Evolutionary conservation across 2,797 vertebrate species (phyloP), one percentile per base, ranked within the genome.

Genomic region (Ciconia nigra): DNA sequence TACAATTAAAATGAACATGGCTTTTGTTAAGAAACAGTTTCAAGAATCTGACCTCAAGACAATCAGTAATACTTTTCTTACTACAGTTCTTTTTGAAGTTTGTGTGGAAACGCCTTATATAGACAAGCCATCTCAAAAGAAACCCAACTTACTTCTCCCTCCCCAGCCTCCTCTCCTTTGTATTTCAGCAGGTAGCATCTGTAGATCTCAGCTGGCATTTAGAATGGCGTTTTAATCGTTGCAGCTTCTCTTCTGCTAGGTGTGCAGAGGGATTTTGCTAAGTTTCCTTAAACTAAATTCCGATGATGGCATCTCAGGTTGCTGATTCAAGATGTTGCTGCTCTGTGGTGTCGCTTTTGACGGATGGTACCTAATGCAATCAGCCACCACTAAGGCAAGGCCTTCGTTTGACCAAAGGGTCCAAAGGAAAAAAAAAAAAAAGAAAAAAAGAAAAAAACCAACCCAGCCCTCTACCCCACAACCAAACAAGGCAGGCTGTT

Each of bases 301-400:
- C 61, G 42, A 97, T 98, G 98, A 98, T 98, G 98, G 98, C 96
- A 92, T 98, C 97, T 98, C 91, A 94, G 94, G 95, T 97, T 98
- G 98, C 98, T 98, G 98, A 98, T 98, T 98, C 98, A 98, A 98
- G 98, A 96, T 98, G 97, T 97, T 97, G 95, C 92, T 96, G 96
- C 96, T 97, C 98, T 97, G 83, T 90, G 96, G 97, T 99, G 99
- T 99, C 99, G 98, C 96, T 96, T 98, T 98, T 99, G 99, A 99
- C 98, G 76, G 98, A 99, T 99, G 98, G 98, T 97, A 98, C 98
- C 98, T 98, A 98, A 98, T 98, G 97, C 97, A 98, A 98, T 98
- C 98, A 98, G 96, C 98, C 97, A 96, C 96, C 88, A 93, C 88
- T 97, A 96, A 85, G 93, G 96, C 96, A 97, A 96, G 95, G 80